A percentile compares a stretch with the other conserved stretches of the same genome.
Conservation (phyloP, 2,113 vertebrate genomes). For the Eretmochelys imbricata region DNA sequence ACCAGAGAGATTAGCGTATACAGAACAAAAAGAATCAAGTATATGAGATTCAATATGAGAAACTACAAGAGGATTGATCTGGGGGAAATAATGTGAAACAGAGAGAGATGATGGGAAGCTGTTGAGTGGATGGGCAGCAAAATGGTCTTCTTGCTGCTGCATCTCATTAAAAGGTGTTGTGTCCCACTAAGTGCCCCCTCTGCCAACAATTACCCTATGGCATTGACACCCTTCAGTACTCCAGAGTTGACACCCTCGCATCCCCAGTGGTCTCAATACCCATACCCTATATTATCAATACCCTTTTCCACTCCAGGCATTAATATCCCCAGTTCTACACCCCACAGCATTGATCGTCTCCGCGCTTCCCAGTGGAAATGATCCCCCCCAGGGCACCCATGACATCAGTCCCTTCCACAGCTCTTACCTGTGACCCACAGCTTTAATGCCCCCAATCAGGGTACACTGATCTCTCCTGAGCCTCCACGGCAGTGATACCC, state of each 20-base stretch:
- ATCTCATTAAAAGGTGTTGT: neutral
- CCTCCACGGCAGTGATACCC: neutral
- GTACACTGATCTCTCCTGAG: neutral
- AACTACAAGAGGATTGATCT: neutral
- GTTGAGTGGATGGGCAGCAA: neutral
- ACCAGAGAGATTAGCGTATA: neutral
- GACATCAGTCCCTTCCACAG: neutral
- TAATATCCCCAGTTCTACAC: neutral
- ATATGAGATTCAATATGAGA: neutral
- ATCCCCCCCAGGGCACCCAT: rapidly evolving
- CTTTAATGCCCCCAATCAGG: neutral
- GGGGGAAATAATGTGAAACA: neutral
- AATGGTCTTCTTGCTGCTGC: neutral
- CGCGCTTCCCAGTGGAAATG: neutral
- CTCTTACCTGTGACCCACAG: rapidly evolving
- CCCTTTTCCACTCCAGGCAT: neutral
- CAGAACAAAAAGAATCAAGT: neutral
- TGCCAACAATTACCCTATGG: neutral
- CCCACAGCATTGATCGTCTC: neutral
- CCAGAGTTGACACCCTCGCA: neutral
- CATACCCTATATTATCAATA: rapidly evolving
- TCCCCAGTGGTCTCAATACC: neutral
- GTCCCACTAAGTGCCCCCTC: neutral
- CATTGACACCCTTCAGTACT: neutral
- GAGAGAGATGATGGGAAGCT: neutral